Evolutionary conservation across 2,113 vertebrate species (phyloP).

Genomic region (Tupaia chinensis): DNA sequence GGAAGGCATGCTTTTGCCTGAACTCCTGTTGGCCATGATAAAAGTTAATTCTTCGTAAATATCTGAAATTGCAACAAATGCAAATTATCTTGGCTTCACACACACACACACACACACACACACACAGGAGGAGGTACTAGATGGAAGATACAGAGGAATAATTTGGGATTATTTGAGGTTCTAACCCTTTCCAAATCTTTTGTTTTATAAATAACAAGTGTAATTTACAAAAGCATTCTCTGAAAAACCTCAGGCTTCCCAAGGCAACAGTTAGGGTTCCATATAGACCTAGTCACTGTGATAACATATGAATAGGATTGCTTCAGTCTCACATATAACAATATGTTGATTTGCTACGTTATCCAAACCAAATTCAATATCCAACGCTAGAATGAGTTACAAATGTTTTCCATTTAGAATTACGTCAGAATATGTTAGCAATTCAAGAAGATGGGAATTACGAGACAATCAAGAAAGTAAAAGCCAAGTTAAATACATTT

Average conservation of each 20-base stretch:
- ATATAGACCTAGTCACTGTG: neutral
- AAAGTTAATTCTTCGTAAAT: slow-evolving; percentile 23
- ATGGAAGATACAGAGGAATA: neutral
- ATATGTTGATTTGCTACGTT: slow-evolving; percentile 7
- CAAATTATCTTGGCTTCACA: slow-evolving; percentile 1
- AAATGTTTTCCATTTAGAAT: slow-evolving; percentile 54
- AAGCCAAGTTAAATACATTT: slow-evolving; percentile 57
- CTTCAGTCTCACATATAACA: neutral
- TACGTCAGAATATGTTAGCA: neutral
- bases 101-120: neutral
- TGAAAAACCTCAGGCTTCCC: slow-evolving; percentile 16
- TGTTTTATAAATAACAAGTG: slow-evolving; percentile 25
- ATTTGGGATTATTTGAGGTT: neutral
- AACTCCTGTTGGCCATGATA: neutral
- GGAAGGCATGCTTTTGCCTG: neutral
- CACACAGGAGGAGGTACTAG: neutral
- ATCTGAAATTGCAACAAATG: neutral
- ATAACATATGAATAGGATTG: neutral
- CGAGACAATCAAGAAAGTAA: slow-evolving; percentile 51
- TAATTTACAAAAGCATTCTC: slow-evolving; percentile 3
- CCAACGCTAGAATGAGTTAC: neutral
- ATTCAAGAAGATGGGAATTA: neutral
- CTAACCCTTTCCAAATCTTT: neutral
- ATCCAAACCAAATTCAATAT: slow-evolving; percentile 44
- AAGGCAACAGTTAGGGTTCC: neutral